Conservation (phyloP, 2,888 invertebrate genomes). For the Mythimna vitellina region DNA sequence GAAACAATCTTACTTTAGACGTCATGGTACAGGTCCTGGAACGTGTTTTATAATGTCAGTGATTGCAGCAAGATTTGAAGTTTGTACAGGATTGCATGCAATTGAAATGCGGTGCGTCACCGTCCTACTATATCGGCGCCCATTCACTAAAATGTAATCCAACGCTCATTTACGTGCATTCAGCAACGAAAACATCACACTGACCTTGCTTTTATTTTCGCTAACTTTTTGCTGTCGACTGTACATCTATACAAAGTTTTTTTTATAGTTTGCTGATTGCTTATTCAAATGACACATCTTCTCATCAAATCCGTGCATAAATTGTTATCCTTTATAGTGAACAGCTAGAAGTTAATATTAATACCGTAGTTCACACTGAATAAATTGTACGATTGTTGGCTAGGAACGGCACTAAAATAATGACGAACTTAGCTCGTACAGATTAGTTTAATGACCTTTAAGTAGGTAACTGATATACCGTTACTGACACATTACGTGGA, state of each 20-base stretch:
- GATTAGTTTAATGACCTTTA: not conserved
- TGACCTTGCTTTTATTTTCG: not conserved
- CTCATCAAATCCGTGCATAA: constrained; percentile 22
- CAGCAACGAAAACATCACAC: constrained; percentile 1
- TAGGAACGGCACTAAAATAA: constrained; percentile 57
- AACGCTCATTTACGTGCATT: not conserved
- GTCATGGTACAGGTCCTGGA: too few relatives aligned
- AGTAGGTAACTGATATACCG: not conserved
- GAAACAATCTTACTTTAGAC: too few relatives aligned
- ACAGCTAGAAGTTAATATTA: constrained; percentile 66
- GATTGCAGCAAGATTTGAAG: not conserved
- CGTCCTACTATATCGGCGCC: constrained; percentile 48
- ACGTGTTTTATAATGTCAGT: not conserved
- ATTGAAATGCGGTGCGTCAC: constrained; percentile 25
- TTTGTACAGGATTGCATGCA: not conserved
- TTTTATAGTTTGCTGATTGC: constrained; percentile 3
- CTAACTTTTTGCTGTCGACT: not conserved
- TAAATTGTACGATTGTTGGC: constrained; percentile 41
- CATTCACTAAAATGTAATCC: constrained; percentile 16
- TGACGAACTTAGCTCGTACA: constrained; percentile 46
- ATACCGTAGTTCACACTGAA: constrained; percentile 49
- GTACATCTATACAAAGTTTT: not conserved
- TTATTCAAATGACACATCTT: constrained; percentile 18
- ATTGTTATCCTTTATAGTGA: constrained; percentile 63
- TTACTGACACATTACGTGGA: not conserved